Evolutionary conservation across 2,888 invertebrate genomes (phyloP), one percentile per base, ranked within the genome.

Genomic region (Spilosoma lubricipeda): DNA sequence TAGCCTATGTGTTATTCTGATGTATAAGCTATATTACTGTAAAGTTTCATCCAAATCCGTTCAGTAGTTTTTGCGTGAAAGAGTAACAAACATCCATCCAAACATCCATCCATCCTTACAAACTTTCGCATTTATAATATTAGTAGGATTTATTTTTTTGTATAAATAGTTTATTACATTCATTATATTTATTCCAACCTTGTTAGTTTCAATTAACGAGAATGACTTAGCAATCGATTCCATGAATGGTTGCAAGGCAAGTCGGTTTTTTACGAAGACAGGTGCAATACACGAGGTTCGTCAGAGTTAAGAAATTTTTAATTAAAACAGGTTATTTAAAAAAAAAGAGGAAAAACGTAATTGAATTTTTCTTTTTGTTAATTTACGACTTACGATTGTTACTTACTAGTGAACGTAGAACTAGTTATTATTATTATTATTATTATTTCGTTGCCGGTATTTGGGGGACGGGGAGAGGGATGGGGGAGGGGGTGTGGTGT

Each of bases 161-260:
- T 30, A 63, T 30, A 2, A 63, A 63, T 18, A 30, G 8, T 8
- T 30, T 63, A 63, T 63, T 63, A 30, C 63, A 63, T 63, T 63
- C 63, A 63, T 52, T 8, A 52, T 45, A 33, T n/a, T 45, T 30
- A 30, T 30, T 45, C 23, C 7, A 48, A 48, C 33, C 67, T 8
- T 30, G 45, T 48, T 33, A 67, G 13, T 23, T 20, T 30, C 67
- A 67, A 67, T 67, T 67, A 67, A 48, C 23, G 45, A 67, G 45
- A 48, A 33, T 67, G 67, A 67, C 67, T 33, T 27, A 48, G 67
- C 48, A 30, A 67, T 30, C 30, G 33, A 48, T 33, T 30, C 48
- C 48, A 67, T 30, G 67, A 67, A 67, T 67, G 45, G 48, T 30
- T 30, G 67, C 45, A 48, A 27, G 45, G 20, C 4, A 67, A 30